Percentiles rank a stretch among this genome's conserved stretches.
These are phyloP conservation scores for Lysandra coridon DNA, from an alignment of 2,888 invertebrate species.

Conservation along the genomic window DNA sequence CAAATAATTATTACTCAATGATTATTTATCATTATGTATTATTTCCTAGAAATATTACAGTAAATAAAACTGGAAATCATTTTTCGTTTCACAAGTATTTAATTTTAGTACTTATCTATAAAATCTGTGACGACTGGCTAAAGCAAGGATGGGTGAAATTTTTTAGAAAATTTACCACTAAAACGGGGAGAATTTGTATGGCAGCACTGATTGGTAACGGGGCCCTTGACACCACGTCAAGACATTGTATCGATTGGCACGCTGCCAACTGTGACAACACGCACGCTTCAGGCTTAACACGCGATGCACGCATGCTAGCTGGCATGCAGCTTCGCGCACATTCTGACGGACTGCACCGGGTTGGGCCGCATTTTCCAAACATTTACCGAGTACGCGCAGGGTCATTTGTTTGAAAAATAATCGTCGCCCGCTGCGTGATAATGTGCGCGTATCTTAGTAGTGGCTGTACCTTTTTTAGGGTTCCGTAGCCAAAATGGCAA, in stretches of 20 bases:
- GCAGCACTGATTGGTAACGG: constrained; percentile 32
- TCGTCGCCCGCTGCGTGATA: too few species aligned
- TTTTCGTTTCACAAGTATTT: not conserved
- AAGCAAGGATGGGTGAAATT: not conserved
- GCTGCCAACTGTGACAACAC: constrained; percentile 32
- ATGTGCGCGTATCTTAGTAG: too few species aligned
- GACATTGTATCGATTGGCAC: constrained; percentile 37
- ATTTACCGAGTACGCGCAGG: too few species aligned
- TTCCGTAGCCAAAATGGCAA: too few species aligned
- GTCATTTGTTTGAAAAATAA: too few species aligned
- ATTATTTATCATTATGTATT: not conserved
- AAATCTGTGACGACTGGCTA: not conserved
- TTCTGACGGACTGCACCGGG: not conserved
- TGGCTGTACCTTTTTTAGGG: too few species aligned
- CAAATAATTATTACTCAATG: too few species aligned
- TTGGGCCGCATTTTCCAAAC: too few species aligned
- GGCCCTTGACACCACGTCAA: constrained; percentile 37
- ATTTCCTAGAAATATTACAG: not conserved
- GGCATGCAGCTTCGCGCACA: not conserved
- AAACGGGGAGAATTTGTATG: constrained; percentile 3
- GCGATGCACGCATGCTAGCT: not conserved
- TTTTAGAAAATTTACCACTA: not conserved
- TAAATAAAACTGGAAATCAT: not conserved
- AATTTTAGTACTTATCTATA: not conserved
- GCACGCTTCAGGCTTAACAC: constrained; percentile 16